Conservation (phyloP, 2,113 vertebrate species). For the Gambusia holbrooki region DNA sequence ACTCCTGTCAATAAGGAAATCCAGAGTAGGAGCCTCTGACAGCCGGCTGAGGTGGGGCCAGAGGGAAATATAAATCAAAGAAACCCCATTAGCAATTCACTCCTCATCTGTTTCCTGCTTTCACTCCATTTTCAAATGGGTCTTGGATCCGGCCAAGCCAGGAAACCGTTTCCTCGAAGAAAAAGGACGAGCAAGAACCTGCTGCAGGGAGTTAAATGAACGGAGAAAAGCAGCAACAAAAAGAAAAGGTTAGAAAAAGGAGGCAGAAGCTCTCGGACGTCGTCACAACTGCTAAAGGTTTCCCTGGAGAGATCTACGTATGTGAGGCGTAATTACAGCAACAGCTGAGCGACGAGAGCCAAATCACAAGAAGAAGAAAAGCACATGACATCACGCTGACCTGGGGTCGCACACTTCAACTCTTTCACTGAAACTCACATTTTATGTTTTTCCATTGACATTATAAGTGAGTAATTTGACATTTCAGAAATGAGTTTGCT, state of each 20-base stretch:
- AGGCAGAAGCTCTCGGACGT: constrained; percentile 1
- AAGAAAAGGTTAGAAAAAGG: constrained; percentile 1
- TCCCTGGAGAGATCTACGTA: background rate
- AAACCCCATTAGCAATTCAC: constrained; percentile 58
- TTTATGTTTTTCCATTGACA: too few relatives aligned
- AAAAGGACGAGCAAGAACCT: constrained; percentile 31
- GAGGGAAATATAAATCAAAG: constrained; percentile 5
- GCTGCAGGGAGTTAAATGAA: constrained; percentile 13
- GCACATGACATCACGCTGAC: constrained; percentile 33
- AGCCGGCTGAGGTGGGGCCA: constrained; percentile 17
- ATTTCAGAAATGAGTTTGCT: too few relatives aligned
- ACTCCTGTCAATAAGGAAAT: constrained; percentile 27
- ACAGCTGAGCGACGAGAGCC: background rate
- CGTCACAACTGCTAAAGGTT: constrained; percentile 10
- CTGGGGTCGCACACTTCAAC: constrained; percentile 46
- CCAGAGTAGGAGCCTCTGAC: constrained; percentile 7
- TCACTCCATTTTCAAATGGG: constrained; percentile 70
- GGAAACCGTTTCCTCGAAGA: constrained; percentile 51
- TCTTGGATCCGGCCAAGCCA: constrained; percentile 64
- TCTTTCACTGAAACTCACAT: constrained; percentile 19
- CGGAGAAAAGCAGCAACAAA: constrained; percentile 21
- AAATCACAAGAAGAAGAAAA: background rate
- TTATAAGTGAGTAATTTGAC: too few relatives aligned
- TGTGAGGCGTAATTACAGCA: background rate
- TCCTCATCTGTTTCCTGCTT: constrained; percentile 64